These are phyloP conservation scores for Tragulus kanchil DNA, from an alignment of 2,113 vertebrate species.

Conservation along the genomic window DNA sequence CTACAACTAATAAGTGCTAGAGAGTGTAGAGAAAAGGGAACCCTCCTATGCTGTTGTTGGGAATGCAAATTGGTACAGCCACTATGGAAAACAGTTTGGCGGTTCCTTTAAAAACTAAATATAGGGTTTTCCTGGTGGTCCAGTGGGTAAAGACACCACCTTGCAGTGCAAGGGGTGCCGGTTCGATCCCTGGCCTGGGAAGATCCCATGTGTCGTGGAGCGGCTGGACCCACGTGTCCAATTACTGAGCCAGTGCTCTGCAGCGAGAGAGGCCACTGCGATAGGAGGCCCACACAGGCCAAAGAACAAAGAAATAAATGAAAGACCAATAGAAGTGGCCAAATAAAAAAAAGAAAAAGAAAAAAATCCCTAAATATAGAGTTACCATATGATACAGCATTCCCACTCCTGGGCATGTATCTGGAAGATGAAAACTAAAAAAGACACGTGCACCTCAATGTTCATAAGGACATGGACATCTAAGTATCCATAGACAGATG, in stretches of 20 bases:
- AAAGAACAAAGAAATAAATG: too few species aligned
- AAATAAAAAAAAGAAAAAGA: too few species aligned
- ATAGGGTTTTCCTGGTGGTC: neutral
- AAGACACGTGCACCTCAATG: neutral
- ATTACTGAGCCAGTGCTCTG: too few species aligned
- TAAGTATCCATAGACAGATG: neutral
- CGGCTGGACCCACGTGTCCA: too few species aligned
- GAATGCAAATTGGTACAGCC: neutral
- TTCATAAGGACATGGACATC: neutral
- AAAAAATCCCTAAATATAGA: neutral
- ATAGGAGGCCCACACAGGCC: too few species aligned
- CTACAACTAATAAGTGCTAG: neutral
- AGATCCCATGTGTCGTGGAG: too few species aligned
- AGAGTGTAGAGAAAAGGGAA: neutral
- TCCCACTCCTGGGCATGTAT: neutral
- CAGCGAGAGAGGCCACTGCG: too few species aligned
- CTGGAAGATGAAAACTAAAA: neutral
- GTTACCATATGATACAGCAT: neutral
- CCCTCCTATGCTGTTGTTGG: neutral
- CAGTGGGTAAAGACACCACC: too few species aligned
- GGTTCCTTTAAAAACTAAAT: neutral
- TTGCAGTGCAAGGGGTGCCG: too few species aligned
- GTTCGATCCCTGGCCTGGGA: too few species aligned
- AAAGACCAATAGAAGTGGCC: too few species aligned
- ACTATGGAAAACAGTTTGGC: neutral